Evolutionary conservation across 2,888 invertebrate genomes (phyloP).

Genomic region (Cheilosia scutellata): DNA sequence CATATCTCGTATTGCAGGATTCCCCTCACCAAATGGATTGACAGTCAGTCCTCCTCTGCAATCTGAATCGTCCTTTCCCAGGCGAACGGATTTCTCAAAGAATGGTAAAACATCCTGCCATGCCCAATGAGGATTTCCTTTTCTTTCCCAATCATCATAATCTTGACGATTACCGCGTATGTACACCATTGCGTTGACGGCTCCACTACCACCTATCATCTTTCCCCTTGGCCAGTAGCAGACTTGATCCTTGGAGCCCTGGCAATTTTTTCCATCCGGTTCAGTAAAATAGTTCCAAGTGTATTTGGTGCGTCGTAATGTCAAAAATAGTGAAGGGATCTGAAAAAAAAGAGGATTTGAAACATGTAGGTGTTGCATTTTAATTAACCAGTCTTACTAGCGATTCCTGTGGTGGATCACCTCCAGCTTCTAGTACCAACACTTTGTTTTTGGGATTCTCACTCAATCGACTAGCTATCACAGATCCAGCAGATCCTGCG

Average conservation of each 20-base stretch:
- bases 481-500: conserved; percentile 67
- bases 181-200: conserved; percentile 88
- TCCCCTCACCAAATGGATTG: conserved; percentile 80
- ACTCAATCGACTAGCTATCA: conserved; percentile 78
- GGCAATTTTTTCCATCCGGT: conserved; percentile 77
- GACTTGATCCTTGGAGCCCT: conserved; percentile 78
- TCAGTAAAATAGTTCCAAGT: conserved; percentile 81
- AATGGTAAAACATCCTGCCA: conserved; percentile 91
- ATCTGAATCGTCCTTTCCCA: conserved; percentile 76
- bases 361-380: background rate
- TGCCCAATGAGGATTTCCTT: conserved; percentile 88
- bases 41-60: conserved; percentile 83
- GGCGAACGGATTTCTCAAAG: conserved; percentile 89
- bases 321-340: conserved; percentile 78
- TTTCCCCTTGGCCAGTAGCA: conserved; percentile 87
- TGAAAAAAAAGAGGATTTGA: conserved; percentile 47
- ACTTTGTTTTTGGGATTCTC: conserved; percentile 78
- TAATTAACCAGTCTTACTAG: conserved; percentile 2
- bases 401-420: conserved; percentile 44
- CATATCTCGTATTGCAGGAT: conserved; percentile 76
- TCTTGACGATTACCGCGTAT: conserved; percentile 87
- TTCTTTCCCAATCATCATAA: conserved; percentile 87
- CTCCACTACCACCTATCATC: conserved; percentile 88
- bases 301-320: conserved; percentile 78
- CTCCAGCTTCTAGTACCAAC: conserved; percentile 77